Evolutionary conservation across 2,113 vertebrate species (phyloP).

Genomic region (Paracanthobrama guichenoti): DNA sequence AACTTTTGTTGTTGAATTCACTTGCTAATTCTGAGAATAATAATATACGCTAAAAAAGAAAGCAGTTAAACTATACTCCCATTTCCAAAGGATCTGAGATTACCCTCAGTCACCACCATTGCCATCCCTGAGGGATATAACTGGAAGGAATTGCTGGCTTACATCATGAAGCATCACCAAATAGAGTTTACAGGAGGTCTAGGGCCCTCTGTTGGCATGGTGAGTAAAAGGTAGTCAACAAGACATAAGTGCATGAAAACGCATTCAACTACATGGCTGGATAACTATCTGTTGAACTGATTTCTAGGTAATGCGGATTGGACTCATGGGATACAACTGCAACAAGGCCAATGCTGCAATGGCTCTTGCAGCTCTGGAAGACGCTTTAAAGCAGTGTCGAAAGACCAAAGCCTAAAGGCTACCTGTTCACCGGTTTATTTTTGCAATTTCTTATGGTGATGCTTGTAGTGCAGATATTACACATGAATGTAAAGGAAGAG

Average conservation of each 20-base stretch:
- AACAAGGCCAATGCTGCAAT: slow-evolving; percentile 81
- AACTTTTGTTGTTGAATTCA: not conserved
- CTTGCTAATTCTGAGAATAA: not conserved
- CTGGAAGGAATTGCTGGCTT: slow-evolving; percentile 84
- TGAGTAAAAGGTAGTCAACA: slow-evolving; percentile 62
- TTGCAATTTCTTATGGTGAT: slow-evolving; percentile 9
- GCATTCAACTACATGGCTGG: not conserved
- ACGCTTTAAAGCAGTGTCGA: slow-evolving; percentile 82
- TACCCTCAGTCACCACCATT: slow-evolving; percentile 90
- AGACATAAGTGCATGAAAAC: not conserved
- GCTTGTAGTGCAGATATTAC: not conserved
- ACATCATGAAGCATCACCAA: slow-evolving; percentile 81
- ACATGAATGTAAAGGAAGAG: not conserved
- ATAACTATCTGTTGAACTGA: slow-evolving; percentile 17
- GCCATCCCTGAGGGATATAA: slow-evolving; percentile 81
- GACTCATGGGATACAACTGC: slow-evolving; percentile 93
- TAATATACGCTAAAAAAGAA: not conserved
- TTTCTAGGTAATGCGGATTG: slow-evolving; percentile 89
- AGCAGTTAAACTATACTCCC: not conserved
- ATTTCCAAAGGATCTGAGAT: slow-evolving; percentile 73
- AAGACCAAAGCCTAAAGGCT: slow-evolving; percentile 76
- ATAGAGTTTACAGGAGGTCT: slow-evolving; percentile 91
- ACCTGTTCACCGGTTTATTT: not conserved
- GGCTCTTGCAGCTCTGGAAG: slow-evolving; percentile 77
- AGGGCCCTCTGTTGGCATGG: slow-evolving; percentile 87